These are phyloP conservation scores for Drosophila ercepeae DNA, from an alignment of 1,140 invertebrate genomes.

Conservation along the genomic window DNA sequence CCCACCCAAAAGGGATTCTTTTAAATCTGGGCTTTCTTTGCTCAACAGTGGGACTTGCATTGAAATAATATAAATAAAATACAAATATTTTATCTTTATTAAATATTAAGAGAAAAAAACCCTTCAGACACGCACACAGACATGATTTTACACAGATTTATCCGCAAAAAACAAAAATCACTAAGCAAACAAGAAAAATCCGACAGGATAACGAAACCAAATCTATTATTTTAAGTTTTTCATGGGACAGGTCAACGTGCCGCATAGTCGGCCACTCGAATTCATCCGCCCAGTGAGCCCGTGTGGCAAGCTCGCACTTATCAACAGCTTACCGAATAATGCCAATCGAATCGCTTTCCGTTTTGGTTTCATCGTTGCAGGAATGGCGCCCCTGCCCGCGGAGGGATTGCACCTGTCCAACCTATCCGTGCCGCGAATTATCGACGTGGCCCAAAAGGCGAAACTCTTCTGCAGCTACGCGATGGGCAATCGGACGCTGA, in stretches of 20 bases:
- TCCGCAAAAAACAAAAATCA: constrained; percentile 6
- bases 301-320: constrained; percentile 6
- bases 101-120: background rate
- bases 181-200: constrained; percentile 6
- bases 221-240: constrained; percentile 43
- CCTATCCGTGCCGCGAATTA: constrained; percentile 84
- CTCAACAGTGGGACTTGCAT: background rate
- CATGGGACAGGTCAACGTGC: background rate
- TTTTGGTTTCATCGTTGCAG: constrained; percentile 46
- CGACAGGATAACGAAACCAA: constrained; percentile 24
- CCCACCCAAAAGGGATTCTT: background rate
- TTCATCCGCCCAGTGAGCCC: constrained; percentile 13
- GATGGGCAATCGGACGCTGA: constrained; percentile 87
- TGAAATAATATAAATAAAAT: background rate
- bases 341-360: constrained; percentile 13
- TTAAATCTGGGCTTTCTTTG: background rate
- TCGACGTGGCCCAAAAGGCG: constrained; percentile 85
- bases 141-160: background rate
- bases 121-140: too few relatives aligned
- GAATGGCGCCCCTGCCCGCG: constrained; percentile 48
- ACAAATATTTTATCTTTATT: background rate
- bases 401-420: constrained; percentile 74
- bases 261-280: background rate
- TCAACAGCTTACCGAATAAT: constrained; percentile 30
- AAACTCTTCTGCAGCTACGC: constrained; percentile 86